Conservation (phyloP, 2,113 vertebrate species). For the Agelaius phoeniceus region DNA sequence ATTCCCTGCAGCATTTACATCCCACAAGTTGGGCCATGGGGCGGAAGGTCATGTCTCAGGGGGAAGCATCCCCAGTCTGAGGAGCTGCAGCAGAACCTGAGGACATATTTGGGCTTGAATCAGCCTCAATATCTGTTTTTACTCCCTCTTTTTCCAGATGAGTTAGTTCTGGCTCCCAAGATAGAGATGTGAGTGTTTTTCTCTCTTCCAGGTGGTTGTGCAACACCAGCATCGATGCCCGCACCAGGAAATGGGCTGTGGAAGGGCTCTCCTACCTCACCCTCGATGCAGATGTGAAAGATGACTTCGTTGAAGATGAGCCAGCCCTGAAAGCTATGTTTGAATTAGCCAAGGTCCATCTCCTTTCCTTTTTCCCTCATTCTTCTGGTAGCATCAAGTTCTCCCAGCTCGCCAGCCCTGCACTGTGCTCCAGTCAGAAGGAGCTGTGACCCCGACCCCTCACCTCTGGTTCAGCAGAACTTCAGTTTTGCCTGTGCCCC, state of each 20-base stretch:
- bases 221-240: slow-evolving; percentile 86
- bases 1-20: neutral
- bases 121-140: neutral
- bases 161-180: neutral
- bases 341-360: slow-evolving; percentile 88
- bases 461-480: neutral
- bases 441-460: neutral
- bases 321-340: slow-evolving; percentile 94
- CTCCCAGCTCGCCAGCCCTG: neutral
- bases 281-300: slow-evolving; percentile 96
- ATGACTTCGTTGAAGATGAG: slow-evolving; percentile 95
- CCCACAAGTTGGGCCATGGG: neutral
- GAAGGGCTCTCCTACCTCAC: slow-evolving; percentile 96
- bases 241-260: slow-evolving; percentile 93
- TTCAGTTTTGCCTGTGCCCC: neutral
- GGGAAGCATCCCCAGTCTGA: neutral
- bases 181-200: neutral
- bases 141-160: neutral
- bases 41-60: neutral
- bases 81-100: neutral
- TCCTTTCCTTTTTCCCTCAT: neutral
- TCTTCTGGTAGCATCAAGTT: neutral
- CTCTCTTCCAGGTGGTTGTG: slow-evolving; percentile 87
- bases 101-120: neutral
- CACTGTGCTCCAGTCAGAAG: neutral